A percentile compares a stretch with the other conserved stretches of the same genome.
These are phyloP conservation scores for Brachyrhaphis roseni DNA, from an alignment of 2,797 vertebrate genomes.

Conservation along the genomic window DNA sequence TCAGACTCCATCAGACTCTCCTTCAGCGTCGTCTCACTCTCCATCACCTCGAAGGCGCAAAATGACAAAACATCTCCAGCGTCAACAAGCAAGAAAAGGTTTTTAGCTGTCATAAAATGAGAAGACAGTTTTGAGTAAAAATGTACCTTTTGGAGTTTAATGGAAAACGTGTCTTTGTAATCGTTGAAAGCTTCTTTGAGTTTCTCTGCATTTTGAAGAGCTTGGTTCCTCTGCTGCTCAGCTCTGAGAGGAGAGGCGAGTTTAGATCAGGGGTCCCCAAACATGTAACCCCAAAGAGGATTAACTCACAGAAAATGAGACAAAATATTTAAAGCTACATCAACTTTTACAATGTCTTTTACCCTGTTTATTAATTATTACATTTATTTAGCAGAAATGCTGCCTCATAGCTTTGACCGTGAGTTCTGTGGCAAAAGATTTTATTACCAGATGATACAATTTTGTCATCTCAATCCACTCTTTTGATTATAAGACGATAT, in stretches of 20 bases:
- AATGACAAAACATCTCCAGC: background rate
- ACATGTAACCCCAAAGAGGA: no score
- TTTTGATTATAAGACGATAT: no score
- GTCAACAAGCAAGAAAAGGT: background rate
- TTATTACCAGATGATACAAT: no score
- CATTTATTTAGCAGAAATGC: no score
- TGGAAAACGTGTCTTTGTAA: slow-evolving; percentile 83
- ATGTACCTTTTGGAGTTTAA: slow-evolving; percentile 84
- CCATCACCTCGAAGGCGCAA: slow-evolving; percentile 64
- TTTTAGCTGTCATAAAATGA: background rate
- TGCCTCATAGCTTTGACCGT: no score
- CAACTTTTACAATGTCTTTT: no score
- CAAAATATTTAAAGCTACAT: no score
- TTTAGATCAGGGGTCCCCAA: no score
- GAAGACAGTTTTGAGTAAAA: background rate
- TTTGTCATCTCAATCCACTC: no score
- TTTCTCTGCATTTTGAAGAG: slow-evolving; percentile 85
- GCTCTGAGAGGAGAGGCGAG: slow-evolving; percentile 71
- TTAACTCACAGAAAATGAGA: no score
- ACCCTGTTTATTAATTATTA: no score
- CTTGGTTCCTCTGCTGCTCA: slow-evolving; percentile 91
- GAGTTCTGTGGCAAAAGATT: no score
- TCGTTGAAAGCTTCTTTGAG: slow-evolving; percentile 87
- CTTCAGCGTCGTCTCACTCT: slow-evolving; percentile 74
- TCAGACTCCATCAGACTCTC: slow-evolving; percentile 75